Evolutionary conservation across 1,140 invertebrate genomes (phyloP).

Genomic region (Liolophura sinensis): DNA sequence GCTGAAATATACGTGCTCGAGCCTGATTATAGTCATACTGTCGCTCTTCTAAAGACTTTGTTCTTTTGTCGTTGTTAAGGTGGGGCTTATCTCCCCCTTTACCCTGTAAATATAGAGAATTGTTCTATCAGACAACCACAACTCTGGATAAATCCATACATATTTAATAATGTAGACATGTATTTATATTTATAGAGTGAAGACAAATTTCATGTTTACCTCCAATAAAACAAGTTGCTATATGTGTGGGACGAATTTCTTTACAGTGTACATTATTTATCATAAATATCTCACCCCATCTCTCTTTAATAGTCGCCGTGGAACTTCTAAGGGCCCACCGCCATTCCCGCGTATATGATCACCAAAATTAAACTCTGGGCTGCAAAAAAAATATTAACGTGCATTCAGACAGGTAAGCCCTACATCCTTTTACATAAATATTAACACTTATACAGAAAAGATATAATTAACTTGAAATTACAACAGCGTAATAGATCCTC

Average conservation of each 20-base stretch:
- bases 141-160: not conserved
- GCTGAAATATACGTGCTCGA: conserved; percentile 79
- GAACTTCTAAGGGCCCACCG: conserved; percentile 22
- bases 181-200: too few relatives aligned
- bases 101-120: conserved; percentile 34
- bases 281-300: conserved; percentile 18
- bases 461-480: not conserved
- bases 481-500: not conserved
- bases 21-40: conserved; percentile 86
- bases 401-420: not conserved
- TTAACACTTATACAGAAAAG: not conserved
- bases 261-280: not conserved
- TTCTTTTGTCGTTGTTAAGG: conserved; percentile 21
- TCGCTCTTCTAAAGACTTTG: conserved; percentile 86
- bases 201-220: too few relatives aligned
- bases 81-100: conserved; percentile 57
- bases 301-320: conserved; percentile 36
- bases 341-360: conserved; percentile 56
- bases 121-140: conserved; percentile 1
- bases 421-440: not conserved
- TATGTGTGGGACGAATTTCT: too few relatives aligned
- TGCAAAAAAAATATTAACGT: conserved; percentile 25
- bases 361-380: conserved; percentile 54
- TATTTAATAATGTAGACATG: not conserved
- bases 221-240: too few relatives aligned